Percentiles rank a stretch among this genome's conserved stretches.
Conservation (phyloP, 2,888 invertebrate species). For the Cabera pusaria region DNA sequence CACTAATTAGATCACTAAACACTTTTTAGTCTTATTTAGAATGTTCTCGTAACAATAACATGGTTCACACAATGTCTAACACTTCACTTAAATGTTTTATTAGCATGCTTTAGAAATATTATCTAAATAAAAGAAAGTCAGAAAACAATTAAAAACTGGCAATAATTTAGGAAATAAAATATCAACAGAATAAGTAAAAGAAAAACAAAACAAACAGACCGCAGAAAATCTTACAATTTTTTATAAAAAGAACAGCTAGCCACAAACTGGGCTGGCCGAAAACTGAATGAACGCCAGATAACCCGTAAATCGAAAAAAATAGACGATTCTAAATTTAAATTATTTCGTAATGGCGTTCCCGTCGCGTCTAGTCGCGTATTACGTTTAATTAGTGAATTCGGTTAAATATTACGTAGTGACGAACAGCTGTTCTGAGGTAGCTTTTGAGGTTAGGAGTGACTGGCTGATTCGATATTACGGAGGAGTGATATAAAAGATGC, state of each 20-base stretch:
- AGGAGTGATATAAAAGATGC: slow-evolving; percentile 55
- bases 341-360: slow-evolving; percentile 66
- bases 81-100: slow-evolving; percentile 31
- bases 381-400: slow-evolving; percentile 15
- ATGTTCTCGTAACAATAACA: slow-evolving; percentile 52
- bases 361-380: slow-evolving; percentile 53
- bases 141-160: slow-evolving; percentile 17
- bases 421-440: slow-evolving; percentile 69
- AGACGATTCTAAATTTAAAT: slow-evolving; percentile 71
- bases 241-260: slow-evolving; percentile 47
- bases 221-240: slow-evolving; percentile 14
- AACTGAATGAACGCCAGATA: slow-evolving; percentile 76
- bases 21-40: slow-evolving; percentile 38
- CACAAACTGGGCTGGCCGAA: slow-evolving; percentile 54
- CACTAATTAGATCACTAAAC: slow-evolving; percentile 48
- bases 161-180: no score
- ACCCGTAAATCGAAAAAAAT: slow-evolving; percentile 68
- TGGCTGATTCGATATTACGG: slow-evolving; percentile 66
- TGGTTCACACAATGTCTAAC: slow-evolving; percentile 40
- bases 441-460: slow-evolving; percentile 77
- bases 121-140: slow-evolving; percentile 34
- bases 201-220: slow-evolving; percentile 9
- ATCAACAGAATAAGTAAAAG: no score
- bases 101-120: slow-evolving; percentile 37
- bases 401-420: slow-evolving; percentile 38